These are phyloP conservation scores for Tuta absoluta DNA, from an alignment of 2,888 invertebrate genomes.

Conservation along the genomic window DNA sequence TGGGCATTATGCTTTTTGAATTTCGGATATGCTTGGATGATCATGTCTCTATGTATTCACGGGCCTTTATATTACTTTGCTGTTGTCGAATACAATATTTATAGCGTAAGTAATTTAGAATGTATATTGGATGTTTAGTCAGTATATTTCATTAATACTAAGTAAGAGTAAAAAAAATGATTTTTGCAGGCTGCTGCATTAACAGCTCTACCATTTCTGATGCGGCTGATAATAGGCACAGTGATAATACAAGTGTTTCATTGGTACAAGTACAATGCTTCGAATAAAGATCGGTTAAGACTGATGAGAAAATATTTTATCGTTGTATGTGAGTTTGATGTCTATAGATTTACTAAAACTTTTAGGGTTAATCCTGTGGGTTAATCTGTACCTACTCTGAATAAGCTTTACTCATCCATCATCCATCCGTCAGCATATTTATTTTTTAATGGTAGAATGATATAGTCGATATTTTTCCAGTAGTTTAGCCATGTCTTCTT, in stretches of 20 bases:
- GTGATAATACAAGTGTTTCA: conserved; percentile 64
- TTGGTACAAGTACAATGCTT: conserved; percentile 51
- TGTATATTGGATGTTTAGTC: no score
- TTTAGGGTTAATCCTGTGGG: no score
- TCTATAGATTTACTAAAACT: no score
- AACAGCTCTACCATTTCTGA: conserved; percentile 68
- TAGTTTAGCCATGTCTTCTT: no score
- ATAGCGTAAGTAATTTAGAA: conserved; percentile 66
- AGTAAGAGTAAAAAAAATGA: conserved; percentile 8
- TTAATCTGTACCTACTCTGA: background rate
- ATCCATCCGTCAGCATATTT: no score
- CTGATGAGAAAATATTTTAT: conserved; percentile 58
- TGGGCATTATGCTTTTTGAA: conserved; percentile 71
- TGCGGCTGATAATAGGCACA: conserved; percentile 67
- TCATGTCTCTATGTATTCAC: conserved; percentile 64
- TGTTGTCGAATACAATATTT: conserved; percentile 58
- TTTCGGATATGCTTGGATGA: conserved; percentile 76
- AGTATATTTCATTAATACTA: background rate
- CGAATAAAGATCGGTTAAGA: background rate
- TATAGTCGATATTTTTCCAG: no score
- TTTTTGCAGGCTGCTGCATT: conserved; percentile 64
- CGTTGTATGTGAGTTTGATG: conserved; percentile 68
- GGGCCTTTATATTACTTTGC: conserved; percentile 67
- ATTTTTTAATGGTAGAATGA: no score
- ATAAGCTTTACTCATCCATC: no score